Conservation (phyloP, 2,797 vertebrate species). For the Betta splendens region DNA sequence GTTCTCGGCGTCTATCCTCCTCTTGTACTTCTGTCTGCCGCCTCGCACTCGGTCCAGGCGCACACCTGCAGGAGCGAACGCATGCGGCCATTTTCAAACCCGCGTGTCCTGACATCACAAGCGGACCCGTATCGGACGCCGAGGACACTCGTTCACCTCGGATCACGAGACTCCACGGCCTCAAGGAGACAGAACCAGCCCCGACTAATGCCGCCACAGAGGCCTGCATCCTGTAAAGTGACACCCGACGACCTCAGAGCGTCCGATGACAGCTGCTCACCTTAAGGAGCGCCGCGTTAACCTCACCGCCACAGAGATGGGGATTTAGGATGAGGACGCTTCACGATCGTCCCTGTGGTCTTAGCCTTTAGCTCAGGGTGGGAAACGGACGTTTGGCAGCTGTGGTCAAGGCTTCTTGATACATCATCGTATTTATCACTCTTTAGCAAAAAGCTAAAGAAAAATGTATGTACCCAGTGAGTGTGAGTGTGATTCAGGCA, state of each 20-base stretch:
- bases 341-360: too few species aligned
- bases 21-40: constrained; percentile 98
- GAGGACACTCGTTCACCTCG: constrained; percentile 29
- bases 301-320: constrained; percentile 54
- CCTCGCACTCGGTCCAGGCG: constrained; percentile 96
- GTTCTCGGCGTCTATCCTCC: constrained; percentile 94
- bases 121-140: too few species aligned
- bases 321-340: constrained; percentile 49
- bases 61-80: constrained; percentile 82
- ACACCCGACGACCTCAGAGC: constrained; percentile 52
- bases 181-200: constrained; percentile 42
- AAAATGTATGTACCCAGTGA: constrained; percentile 37
- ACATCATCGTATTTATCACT: too few species aligned
- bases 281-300: constrained; percentile 71
- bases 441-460: too few species aligned
- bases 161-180: constrained; percentile 22
- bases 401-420: too few species aligned
- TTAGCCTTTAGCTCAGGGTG: too few species aligned
- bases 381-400: too few species aligned
- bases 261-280: constrained; percentile 66
- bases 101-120: neutral
- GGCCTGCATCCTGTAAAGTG: constrained; percentile 61
- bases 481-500: constrained; percentile 63
- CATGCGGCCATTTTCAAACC: neutral
- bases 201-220: constrained; percentile 36